Conservation (phyloP, 1,140 invertebrate species). For the Solenopsis fugax region DNA sequence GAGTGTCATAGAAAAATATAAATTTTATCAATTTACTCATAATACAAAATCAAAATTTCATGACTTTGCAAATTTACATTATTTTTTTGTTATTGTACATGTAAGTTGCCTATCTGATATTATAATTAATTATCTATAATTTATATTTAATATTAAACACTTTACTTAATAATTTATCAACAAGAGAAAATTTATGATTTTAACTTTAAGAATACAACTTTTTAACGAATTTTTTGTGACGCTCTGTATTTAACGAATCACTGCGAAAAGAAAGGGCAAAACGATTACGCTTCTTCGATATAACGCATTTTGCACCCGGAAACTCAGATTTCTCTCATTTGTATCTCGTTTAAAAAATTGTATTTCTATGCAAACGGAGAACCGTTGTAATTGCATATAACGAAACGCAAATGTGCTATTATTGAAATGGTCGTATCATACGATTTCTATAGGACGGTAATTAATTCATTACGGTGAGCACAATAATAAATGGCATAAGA, state of each 20-base stretch:
- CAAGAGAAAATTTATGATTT: neutral
- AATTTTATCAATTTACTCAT: neutral
- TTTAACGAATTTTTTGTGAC: slow-evolving; percentile 30
- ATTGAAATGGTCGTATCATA: slow-evolving; percentile 11
- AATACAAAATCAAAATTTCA: neutral
- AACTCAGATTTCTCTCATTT: slow-evolving; percentile 42
- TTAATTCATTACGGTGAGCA: slow-evolving; percentile 41
- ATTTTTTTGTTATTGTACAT: neutral
- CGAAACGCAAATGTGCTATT: slow-evolving; percentile 4
- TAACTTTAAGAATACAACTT: neutral
- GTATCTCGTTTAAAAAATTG: slow-evolving; percentile 15
- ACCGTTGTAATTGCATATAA: neutral
- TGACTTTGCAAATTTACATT: neutral
- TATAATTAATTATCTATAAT: neutral
- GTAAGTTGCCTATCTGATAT: neutral
- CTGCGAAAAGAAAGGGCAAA: slow-evolving; percentile 41
- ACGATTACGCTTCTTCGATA: slow-evolving; percentile 51
- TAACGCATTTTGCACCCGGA: slow-evolving; percentile 24
- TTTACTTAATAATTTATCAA: neutral
- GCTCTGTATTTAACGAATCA: slow-evolving; percentile 56
- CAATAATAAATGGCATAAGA: slow-evolving; percentile 26
- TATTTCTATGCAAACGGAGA: neutral
- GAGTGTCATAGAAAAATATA: neutral
- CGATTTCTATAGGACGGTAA: slow-evolving; percentile 11
- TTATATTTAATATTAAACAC: slow-evolving; percentile 2